Evolutionary conservation across 2,113 vertebrate genomes (phyloP).

Genomic region (Lampris megalopsis): DNA sequence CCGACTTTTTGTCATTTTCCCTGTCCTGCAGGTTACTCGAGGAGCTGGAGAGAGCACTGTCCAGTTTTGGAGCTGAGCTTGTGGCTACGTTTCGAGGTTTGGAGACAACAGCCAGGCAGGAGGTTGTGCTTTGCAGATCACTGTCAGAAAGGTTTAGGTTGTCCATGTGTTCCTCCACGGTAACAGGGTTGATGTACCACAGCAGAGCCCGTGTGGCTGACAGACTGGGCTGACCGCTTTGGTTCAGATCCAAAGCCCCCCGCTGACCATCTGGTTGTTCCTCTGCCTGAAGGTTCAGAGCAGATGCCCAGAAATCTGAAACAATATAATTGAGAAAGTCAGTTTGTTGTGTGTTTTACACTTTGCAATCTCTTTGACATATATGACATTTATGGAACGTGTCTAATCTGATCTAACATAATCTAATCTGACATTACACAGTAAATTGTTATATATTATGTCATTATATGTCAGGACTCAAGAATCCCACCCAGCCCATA

Average conservation of each 20-base stretch:
- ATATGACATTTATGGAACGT: no score
- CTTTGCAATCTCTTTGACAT: no score
- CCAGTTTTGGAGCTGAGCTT: constrained; percentile 12
- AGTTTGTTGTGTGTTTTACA: background rate
- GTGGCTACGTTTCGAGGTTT: background rate
- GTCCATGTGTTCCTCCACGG: constrained; percentile 85
- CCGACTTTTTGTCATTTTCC: constrained; percentile 38
- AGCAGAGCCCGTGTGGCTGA: constrained; percentile 32
- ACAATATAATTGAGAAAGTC: constrained; percentile 1
- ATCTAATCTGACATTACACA: no score
- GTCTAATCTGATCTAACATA: no score
- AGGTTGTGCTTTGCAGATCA: constrained; percentile 9
- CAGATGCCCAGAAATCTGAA: constrained; percentile 92
- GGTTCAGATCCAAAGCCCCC: constrained; percentile 44
- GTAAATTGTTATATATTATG: no score
- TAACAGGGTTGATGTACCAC: constrained; percentile 91
- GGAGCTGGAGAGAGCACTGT: background rate
- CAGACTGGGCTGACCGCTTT: constrained; percentile 64
- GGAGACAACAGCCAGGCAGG: no score
- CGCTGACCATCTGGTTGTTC: constrained; percentile 29
- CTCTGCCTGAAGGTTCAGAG: constrained; percentile 76
- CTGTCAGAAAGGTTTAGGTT: constrained; percentile 47
- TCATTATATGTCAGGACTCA: no score
- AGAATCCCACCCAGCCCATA: no score
- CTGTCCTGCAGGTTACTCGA: constrained; percentile 51